Conservation (phyloP, 2,888 invertebrate genomes). For the Argynnis bischoffii region DNA sequence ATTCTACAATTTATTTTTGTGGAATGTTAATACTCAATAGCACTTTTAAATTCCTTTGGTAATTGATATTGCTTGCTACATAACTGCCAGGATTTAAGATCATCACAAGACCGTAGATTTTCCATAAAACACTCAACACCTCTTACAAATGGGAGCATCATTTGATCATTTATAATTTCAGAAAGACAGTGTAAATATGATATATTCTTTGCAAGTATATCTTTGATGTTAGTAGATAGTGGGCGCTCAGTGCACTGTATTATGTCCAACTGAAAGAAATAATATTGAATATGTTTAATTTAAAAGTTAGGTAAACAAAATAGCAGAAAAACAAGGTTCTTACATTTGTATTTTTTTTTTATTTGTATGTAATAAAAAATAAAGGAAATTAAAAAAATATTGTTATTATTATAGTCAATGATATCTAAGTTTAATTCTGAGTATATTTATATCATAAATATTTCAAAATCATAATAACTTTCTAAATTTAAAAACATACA, state of each 20-base stretch:
- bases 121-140: conserved; percentile 74
- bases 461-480: too few relatives aligned
- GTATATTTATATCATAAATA: too few relatives aligned
- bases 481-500: neutral
- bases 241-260: conserved; percentile 73
- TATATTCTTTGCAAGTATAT: conserved; percentile 70
- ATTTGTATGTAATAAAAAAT: neutral
- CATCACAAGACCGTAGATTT: conserved; percentile 69
- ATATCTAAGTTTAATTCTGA: too few relatives aligned
- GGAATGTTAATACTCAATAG: conserved; percentile 77
- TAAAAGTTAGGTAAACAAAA: too few relatives aligned
- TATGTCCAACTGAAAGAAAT: conserved; percentile 68
- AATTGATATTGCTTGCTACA: conserved; percentile 69
- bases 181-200: conserved; percentile 72
- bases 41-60: conserved; percentile 74
- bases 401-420: neutral
- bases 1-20: conserved; percentile 52
- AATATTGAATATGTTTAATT: neutral
- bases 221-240: conserved; percentile 64
- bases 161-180: conserved; percentile 71
- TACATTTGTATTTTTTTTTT: too few relatives aligned
- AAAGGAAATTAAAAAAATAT: neutral
- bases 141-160: conserved; percentile 70
- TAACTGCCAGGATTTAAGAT: conserved; percentile 76
- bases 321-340: too few relatives aligned